phyloP scores from a whole-genome alignment of 2,888 invertebrate species.

The Drosophila fungiperda region DNA sequence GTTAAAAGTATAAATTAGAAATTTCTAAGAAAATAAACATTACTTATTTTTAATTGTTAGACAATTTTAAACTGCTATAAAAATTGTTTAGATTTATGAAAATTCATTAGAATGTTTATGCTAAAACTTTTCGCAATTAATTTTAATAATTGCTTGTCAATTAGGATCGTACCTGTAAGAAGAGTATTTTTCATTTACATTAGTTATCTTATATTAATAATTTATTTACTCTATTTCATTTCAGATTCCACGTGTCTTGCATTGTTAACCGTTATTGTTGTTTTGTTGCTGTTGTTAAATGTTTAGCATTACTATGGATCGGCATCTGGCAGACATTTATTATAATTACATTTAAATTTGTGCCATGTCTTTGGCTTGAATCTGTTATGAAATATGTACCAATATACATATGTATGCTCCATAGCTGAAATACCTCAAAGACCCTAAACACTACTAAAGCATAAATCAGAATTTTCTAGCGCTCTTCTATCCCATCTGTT shows the following conservation, averaged over 20 bases:
- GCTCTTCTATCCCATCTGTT: slow-evolving; percentile 19
- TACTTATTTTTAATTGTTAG: background rate
- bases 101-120: background rate
- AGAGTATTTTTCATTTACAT: background rate
- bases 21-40: background rate
- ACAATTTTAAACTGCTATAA: background rate
- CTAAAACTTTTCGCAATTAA: background rate
- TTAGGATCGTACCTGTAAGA: background rate
- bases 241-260: slow-evolving; percentile 54
- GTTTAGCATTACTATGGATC: slow-evolving; percentile 74
- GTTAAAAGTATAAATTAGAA: no score
- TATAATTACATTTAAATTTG: slow-evolving; percentile 60
- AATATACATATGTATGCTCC: slow-evolving; percentile 54
- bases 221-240: slow-evolving; percentile 23
- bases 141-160: background rate
- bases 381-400: slow-evolving; percentile 55
- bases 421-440: slow-evolving; percentile 66
- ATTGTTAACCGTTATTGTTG: slow-evolving; percentile 75
- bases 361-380: slow-evolving; percentile 74
- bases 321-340: slow-evolving; percentile 53
- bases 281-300: slow-evolving; percentile 79
- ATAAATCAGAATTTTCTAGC: slow-evolving; percentile 40
- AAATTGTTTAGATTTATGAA: background rate
- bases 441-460: slow-evolving; percentile 38
- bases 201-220: background rate